Evolutionary conservation across 2,113 vertebrate species (phyloP), one percentile per base, ranked within the genome.

Genomic region (Gambusia holbrooki): DNA sequence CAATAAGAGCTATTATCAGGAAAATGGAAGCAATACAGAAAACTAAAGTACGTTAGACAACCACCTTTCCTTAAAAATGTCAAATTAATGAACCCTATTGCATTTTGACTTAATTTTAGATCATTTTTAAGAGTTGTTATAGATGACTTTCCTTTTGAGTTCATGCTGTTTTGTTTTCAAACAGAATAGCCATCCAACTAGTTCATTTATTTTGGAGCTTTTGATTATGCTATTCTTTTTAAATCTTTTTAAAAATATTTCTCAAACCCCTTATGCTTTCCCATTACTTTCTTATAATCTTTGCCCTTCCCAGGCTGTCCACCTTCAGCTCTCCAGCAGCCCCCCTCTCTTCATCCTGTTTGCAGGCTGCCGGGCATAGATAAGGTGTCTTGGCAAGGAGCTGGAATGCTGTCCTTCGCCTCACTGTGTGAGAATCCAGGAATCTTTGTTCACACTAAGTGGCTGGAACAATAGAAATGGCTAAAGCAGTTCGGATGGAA

Each of bases 361-460:
- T 90, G 87, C 89, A 82, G 82, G 76, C 93, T 94, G 93, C 85
- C 80, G 84, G 81, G 66, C 80, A 51, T 77, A 93, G 94, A 95
- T 95, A 93, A 94, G 90, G 86, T 78, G 79, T 88, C 90, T 92
- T 93, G 91, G 91, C 91, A 90, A 80, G 62, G 85, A 84, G 84
- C 22, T 75, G 73, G 76, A 92, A 79, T 69, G 71, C 84, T 80
- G 89, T 92, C 92, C 87, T 92, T 92, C 77, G 81, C 88, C 84
- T 89, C 65, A 74, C 80, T 87, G 88, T 88, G 87, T 77, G 84
- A 83, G 86, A 93, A 89, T 90, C 87, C 87, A 92, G 91, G 92
- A 94, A 94, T 80, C 82, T 71, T 84, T 70, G 86, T 89, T 89
- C 82, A 84, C 51, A 73, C 75, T 83, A 77, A 76, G 74, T 77